phyloP scores from a whole-genome alignment of 2,113 vertebrate species.

The Phoxinus phoxinus region DNA sequence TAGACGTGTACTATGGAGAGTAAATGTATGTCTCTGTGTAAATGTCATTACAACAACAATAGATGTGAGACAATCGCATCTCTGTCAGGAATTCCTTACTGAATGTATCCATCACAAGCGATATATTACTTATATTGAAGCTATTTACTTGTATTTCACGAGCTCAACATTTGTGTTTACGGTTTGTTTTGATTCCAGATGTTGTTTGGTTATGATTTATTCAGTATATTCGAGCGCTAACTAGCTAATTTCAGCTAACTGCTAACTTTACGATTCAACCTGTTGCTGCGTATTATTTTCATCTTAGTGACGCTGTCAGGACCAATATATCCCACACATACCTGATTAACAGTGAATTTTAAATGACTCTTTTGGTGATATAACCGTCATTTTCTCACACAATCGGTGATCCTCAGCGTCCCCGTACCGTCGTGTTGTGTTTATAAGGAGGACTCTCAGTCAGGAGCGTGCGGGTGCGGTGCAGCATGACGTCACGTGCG shows the following conservation, averaged over 20 bases:
- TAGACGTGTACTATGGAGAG: neutral
- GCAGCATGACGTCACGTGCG: constrained; percentile 29
- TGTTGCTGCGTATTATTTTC: constrained; percentile 64
- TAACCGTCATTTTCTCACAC: constrained; percentile 15
- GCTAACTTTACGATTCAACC: constrained; percentile 59
- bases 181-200: neutral
- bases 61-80: neutral
- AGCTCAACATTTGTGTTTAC: neutral
- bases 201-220: neutral
- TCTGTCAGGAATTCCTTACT: constrained; percentile 25
- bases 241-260: constrained; percentile 35
- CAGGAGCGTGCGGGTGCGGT: neutral
- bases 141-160: neutral
- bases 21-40: neutral
- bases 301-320: neutral
- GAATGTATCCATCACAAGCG: neutral
- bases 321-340: constrained; percentile 3
- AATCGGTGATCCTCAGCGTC: neutral
- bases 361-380: neutral
- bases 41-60: neutral
- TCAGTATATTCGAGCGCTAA: neutral
- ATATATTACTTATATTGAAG: neutral
- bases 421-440: neutral
- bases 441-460: neutral
- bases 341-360: constrained; percentile 9